Conservation (phyloP, 2,888 invertebrate genomes). For the Bugulina stolonifera region DNA sequence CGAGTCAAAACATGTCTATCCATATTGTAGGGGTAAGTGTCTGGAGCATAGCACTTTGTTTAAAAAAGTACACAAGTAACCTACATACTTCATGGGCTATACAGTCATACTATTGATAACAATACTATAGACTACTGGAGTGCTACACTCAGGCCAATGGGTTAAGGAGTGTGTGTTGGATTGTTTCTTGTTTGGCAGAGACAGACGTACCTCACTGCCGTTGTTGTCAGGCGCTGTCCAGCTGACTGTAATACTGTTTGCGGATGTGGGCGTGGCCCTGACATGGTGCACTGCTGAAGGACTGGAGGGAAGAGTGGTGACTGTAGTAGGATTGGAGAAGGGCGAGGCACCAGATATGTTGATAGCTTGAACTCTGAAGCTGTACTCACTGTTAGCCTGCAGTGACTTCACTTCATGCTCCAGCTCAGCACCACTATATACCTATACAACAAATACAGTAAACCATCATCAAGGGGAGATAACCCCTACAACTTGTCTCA, state of each 20-base stretch:
- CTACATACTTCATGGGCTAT: too few species aligned
- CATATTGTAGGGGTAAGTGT: too few species aligned
- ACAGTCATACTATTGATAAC: too few species aligned
- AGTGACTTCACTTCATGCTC: constrained; percentile 67
- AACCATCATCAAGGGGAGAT: too few species aligned
- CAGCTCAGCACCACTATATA: constrained; percentile 45
- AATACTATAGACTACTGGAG: too few species aligned
- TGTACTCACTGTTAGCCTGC: constrained; percentile 72
- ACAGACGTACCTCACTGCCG: constrained; percentile 59
- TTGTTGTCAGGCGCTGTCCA: constrained; percentile 73
- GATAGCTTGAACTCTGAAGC: constrained; percentile 71
- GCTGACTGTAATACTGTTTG: constrained; percentile 59
- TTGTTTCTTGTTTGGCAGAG: neutral
- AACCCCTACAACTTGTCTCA: too few species aligned
- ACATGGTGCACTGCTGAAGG: constrained; percentile 63
- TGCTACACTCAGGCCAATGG: too few species aligned
- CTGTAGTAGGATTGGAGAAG: constrained; percentile 64
- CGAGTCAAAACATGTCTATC: too few species aligned
- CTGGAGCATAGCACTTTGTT: too few species aligned
- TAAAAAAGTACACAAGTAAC: too few species aligned
- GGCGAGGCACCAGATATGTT: constrained; percentile 75
- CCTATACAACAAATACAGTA: constrained; percentile 37
- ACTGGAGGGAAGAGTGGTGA: constrained; percentile 72
- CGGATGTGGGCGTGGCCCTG: constrained; percentile 57
- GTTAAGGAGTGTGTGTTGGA: too few species aligned